These are phyloP conservation scores for Xylocopa sonorina DNA, from an alignment of 1,140 invertebrate genomes.

Conservation along the genomic window DNA sequence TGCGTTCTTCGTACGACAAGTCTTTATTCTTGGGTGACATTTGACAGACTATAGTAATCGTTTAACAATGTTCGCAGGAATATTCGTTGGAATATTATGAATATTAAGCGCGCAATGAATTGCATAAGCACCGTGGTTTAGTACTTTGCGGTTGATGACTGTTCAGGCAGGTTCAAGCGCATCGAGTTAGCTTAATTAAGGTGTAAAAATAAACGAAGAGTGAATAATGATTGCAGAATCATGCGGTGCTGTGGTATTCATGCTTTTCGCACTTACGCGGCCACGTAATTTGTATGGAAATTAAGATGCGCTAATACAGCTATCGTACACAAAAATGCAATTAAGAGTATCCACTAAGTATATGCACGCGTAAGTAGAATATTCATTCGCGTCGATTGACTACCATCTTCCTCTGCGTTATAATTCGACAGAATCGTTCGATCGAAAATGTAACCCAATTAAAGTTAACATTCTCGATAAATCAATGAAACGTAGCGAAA, in stretches of 20 bases:
- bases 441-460: background rate
- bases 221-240: background rate
- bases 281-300: background rate
- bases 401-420: too few relatives aligned
- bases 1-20: too few relatives aligned
- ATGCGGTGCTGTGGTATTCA: background rate
- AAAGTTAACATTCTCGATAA: background rate
- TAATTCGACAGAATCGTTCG: background rate
- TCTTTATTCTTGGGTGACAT: background rate
- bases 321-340: background rate
- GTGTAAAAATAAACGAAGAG: background rate
- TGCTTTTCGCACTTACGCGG: background rate
- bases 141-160: background rate
- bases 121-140: background rate
- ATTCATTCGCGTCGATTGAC: background rate
- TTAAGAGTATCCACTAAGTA: background rate
- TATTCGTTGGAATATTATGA: background rate
- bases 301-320: background rate
- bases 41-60: background rate
- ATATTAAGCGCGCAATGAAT: conserved; percentile 8
- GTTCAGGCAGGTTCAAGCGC: background rate
- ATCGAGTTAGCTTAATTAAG: background rate
- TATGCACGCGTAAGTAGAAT: too few relatives aligned
- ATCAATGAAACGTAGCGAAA: background rate
- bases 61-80: background rate